Evolutionary conservation across 2,113 vertebrate genomes (phyloP).

Genomic region (Mesocricetus auratus): DNA sequence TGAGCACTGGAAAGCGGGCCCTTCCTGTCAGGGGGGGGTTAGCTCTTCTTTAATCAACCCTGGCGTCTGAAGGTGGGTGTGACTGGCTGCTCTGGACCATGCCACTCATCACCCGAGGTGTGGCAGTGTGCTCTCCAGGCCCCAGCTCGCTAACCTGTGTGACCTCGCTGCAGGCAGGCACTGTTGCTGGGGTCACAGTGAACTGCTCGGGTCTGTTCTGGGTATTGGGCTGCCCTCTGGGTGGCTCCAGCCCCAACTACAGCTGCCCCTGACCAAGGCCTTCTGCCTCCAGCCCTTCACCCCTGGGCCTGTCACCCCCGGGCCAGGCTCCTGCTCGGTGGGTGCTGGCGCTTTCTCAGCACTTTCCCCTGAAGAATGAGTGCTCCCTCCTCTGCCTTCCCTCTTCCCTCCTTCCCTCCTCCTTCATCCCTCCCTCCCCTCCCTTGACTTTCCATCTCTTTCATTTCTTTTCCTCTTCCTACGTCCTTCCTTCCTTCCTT

Average conservation of each 20-base stretch:
- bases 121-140: not conserved
- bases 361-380: not conserved
- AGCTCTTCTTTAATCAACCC: not conserved
- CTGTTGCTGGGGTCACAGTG: no score
- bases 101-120: not conserved
- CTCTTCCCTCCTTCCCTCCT: not conserved
- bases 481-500: not conserved
- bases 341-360: not conserved
- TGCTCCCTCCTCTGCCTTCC: not conserved
- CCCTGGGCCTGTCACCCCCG: no score
- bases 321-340: not conserved
- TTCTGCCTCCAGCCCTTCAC: not conserved
- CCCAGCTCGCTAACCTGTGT: not conserved
- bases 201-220: not conserved
- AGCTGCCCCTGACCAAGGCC: not conserved
- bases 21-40: not conserved
- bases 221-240: not conserved
- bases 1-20: rapidly evolving
- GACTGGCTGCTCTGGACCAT: not conserved
- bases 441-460: not conserved
- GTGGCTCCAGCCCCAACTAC: not conserved
- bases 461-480: not conserved
- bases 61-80: not conserved
- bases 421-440: not conserved
- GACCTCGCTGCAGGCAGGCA: not conserved